Conservation (phyloP, 2,797 vertebrate genomes). For the Mormyrus proboscirostris region DNA sequence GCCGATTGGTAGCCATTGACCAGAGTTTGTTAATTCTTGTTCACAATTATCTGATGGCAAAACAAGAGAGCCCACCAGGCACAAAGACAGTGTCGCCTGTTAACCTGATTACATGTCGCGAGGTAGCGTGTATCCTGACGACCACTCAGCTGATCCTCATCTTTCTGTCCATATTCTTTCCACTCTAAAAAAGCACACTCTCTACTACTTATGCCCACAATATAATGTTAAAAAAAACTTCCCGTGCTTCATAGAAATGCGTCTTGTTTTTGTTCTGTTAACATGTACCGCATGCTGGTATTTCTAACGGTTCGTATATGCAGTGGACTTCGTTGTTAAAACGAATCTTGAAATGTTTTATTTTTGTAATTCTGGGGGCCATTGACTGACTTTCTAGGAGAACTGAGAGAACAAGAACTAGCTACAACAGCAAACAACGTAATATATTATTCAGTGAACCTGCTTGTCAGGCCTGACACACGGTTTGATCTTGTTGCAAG, state of each 20-base stretch:
- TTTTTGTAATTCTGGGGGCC: not conserved
- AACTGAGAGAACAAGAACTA: constrained; percentile 8
- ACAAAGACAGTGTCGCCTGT: constrained; percentile 40
- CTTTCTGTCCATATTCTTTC: not conserved
- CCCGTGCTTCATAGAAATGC: not conserved
- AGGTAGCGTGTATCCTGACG: not conserved
- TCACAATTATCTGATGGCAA: constrained; percentile 36
- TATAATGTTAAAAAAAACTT: not conserved
- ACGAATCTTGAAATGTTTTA: not conserved
- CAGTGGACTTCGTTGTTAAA: not conserved
- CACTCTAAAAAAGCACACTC: not conserved
- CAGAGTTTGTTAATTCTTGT: constrained; percentile 36
- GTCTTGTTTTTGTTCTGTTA: not conserved
- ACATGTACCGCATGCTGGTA: not conserved
- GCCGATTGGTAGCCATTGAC: constrained; percentile 45
- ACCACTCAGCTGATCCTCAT: not conserved
- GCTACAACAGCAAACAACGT: not conserved
- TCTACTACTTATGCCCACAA: not conserved
- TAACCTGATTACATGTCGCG: constrained; percentile 28
- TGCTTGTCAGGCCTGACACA: constrained; percentile 21
- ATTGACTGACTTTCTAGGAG: constrained; percentile 1
- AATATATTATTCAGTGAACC: constrained; percentile 38
- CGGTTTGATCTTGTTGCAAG: constrained; percentile 9
- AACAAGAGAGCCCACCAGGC: constrained; percentile 33
- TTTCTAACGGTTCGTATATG: not conserved